Base-by-base conservation (phyloP, 2,113 vertebrate genomes). In the Entelurus aequoreus region DNA sequence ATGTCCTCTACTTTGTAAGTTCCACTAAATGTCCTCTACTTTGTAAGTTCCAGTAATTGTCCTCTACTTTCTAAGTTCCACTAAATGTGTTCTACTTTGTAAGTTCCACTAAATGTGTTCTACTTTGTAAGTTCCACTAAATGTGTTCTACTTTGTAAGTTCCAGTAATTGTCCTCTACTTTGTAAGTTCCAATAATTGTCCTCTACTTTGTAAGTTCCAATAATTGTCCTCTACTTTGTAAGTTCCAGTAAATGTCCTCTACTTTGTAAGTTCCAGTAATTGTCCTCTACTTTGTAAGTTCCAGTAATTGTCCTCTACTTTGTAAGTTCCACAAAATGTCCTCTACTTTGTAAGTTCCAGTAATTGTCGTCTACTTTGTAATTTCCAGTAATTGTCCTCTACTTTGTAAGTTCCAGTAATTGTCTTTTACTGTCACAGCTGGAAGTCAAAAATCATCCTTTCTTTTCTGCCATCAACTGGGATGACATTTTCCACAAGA, bases 401-500 rank as follows among this genome's bases (percentile, higher is more conserved):
- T 8, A 12, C 3, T 13, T 46, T 13, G 3, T 6, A 46, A 19
- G 46, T 47, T 6, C 8, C 48, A 11, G 4, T 42, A 19, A 60
- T 47, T 5, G 61, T 8, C 48, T 28, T 65, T 58, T 63, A 4
- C 42, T 52, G 47, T 13, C 80, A 55, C 77, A 99, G 97, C 82
- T 97, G 48, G 96, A 99, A 86, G 94, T 99, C 78, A 98, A 97
- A 90, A 97, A 89, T 72, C 96, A 99, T 0, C 66, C 86, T 1
- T 99, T 98, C 88, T 99, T 99, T 88, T 92, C 92, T 68, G 88
- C 90, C 28, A 96, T 98, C 80, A 96, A 95, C 88, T 99, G 97
- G 97, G 97, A 99, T 3, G 97, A 99, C 76, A 88, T 99, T 69
- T 92, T 95, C 75, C 88, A 97, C 82, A 99, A 99, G 89, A 94